Base-by-base conservation (phyloP, 2,888 invertebrate species). In the Melinaea menophilus region DNA sequence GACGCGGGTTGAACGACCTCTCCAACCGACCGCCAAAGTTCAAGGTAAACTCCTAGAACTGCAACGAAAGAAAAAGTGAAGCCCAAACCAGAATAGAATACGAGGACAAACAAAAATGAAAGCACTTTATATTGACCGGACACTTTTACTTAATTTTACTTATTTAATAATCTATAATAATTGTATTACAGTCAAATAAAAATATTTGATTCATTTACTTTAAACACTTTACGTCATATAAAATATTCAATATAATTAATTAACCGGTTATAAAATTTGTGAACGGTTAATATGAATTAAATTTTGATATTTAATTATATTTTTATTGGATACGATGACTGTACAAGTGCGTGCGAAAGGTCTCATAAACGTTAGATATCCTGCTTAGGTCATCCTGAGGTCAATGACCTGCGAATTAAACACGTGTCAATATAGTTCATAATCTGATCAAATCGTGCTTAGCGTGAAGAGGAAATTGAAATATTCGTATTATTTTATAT, bases 51-150 rank as follows among this genome's bases (percentile, higher is more conserved):
- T 72, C 71, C 74, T 73, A 75, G 73, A 62, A 68, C 65, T 70
- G 71, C 67, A 86, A 86, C 84, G 90, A 90, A 90, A 90, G 84
- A 90, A 90, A 90, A 90, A 90, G 90, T 90, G 89, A 88, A 88
- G 82, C 81, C 88, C 84, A 85, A 89, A 88, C 88, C 86, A 85
- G 88, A 88, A 87, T 86, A 87, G 86, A 85, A 84, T 82, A 80
- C 75, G 75, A 73, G 89, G 88, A 88, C 90, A 85, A 80, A 85
- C 87, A 90, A 90, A 90, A 91, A 88, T 86, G 90, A 91, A 90
- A 90, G 90, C 88, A 81, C 22, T 31, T 2, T 51, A 7, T 51
- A 51, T 31, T 31, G 2, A 51, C 41, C 48, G n/a, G 13, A 11
- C 13, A 51, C 51, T 51, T 51, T 51, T 31, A 51, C 51, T 51